phyloP scores from a whole-genome alignment of 2,888 invertebrate genomes.

The Sphaeridia pumilis region DNA sequence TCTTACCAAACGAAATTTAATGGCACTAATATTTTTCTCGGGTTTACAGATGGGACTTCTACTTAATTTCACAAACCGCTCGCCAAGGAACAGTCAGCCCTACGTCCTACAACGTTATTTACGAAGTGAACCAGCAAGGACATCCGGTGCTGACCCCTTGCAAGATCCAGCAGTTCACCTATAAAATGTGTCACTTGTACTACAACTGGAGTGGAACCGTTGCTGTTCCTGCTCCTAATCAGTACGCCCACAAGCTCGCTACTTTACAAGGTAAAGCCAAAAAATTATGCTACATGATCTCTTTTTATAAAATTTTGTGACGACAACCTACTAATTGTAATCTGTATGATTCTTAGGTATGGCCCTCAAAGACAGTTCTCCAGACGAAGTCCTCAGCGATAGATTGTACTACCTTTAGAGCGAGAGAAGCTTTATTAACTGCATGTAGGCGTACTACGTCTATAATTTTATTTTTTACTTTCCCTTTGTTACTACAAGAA shows the following conservation, averaged over 20 bases:
- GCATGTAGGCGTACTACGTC: neutral
- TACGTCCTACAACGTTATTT: constrained; percentile 75
- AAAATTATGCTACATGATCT: neutral
- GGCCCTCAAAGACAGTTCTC: neutral
- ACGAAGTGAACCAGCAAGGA: constrained; percentile 45
- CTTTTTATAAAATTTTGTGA: neutral
- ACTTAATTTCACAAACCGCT: constrained; percentile 72
- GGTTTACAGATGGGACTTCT: constrained; percentile 68
- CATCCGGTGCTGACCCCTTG: constrained; percentile 54
- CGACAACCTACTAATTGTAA: no score
- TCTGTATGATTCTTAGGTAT: neutral
- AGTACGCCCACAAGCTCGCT: constrained; percentile 47
- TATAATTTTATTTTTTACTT: no score
- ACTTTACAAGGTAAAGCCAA: constrained; percentile 41
- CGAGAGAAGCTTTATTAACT: neutral
- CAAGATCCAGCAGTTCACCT: constrained; percentile 66
- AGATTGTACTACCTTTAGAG: neutral
- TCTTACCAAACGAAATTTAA: neutral
- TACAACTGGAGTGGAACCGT: constrained; percentile 66
- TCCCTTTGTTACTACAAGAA: no score
- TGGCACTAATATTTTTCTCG: neutral
- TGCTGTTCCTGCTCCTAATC: constrained; percentile 46
- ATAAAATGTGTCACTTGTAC: constrained; percentile 77
- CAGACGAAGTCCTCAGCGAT: neutral
- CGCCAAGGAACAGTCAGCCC: constrained; percentile 83